A percentile compares a stretch with the other conserved stretches of the same genome.
Conservation (phyloP, 1,140 invertebrate genomes). For the Chrysomallon squamiferum region DNA sequence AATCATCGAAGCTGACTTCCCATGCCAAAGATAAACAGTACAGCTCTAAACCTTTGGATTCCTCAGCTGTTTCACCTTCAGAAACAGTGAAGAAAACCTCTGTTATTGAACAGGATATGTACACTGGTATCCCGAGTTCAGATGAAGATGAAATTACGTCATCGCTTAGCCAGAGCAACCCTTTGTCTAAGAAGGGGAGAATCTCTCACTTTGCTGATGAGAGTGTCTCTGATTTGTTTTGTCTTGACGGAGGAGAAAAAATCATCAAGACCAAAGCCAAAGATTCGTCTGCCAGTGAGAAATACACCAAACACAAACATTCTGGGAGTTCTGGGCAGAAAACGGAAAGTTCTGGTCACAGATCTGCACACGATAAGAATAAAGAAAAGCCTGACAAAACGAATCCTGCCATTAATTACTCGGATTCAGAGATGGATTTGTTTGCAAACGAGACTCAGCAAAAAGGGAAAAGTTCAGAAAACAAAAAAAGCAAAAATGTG, state of each 20-base stretch:
- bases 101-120: background rate
- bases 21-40: too few species aligned
- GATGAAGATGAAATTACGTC: background rate
- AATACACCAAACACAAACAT: too few species aligned
- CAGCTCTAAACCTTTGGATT: too few species aligned
- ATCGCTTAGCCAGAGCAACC: background rate
- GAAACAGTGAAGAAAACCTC: background rate
- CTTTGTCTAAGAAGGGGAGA: background rate
- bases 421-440: too few species aligned
- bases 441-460: too few species aligned
- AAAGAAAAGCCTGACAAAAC: too few species aligned
- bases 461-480: background rate
- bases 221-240: background rate
- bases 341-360: too few species aligned
- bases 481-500: background rate
- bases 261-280: background rate
- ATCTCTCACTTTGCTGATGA: background rate
- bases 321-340: too few species aligned
- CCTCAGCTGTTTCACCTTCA: too few species aligned
- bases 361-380: too few species aligned
- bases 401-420: too few species aligned
- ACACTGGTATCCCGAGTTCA: slow-evolving; percentile 1
- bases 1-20: too few species aligned
- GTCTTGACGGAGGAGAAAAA: background rate
- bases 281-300: background rate